Conservation (phyloP, 1,140 invertebrate genomes). For the Drosophila athabasca region DNA sequence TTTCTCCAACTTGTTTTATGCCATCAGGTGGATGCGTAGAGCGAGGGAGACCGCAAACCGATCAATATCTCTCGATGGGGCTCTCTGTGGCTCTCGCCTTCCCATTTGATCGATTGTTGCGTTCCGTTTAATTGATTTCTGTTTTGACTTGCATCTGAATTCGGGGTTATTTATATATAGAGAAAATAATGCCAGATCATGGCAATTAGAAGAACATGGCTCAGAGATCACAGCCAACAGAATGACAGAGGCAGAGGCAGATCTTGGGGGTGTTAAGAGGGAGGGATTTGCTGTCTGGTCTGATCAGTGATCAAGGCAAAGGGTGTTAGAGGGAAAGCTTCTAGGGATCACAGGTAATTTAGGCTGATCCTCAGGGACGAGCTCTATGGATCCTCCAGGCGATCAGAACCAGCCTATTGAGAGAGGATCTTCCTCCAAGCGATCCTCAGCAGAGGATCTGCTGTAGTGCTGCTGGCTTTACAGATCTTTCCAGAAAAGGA, state of each 20-base stretch:
- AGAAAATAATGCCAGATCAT: constrained; percentile 49
- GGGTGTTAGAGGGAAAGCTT: constrained; percentile 21
- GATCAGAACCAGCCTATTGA: no score
- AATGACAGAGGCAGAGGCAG: no score
- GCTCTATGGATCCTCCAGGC: no score
- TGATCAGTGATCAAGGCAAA: no score
- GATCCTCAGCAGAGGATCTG: no score
- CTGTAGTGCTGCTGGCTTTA: no score
- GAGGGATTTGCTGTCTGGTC: no score
- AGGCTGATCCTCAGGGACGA: no score
- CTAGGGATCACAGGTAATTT: no score
- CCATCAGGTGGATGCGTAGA: constrained; percentile 27
- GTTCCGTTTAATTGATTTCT: constrained; percentile 71
- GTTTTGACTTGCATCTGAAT: constrained; percentile 63
- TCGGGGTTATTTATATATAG: constrained; percentile 26
- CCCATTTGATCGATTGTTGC: constrained; percentile 71
- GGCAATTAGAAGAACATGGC: constrained; percentile 62
- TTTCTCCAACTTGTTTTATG: background rate
- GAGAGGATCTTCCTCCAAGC: no score
- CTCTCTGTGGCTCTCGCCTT: constrained; percentile 23
- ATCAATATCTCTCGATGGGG: constrained; percentile 15
- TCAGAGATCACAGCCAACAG: constrained; percentile 22
- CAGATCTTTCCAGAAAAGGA: background rate
- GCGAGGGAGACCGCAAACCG: background rate
- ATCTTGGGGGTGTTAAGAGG: no score